These are phyloP conservation scores for Smithornis capensis DNA, from an alignment of 2,113 vertebrate genomes.

Conservation along the genomic window DNA sequence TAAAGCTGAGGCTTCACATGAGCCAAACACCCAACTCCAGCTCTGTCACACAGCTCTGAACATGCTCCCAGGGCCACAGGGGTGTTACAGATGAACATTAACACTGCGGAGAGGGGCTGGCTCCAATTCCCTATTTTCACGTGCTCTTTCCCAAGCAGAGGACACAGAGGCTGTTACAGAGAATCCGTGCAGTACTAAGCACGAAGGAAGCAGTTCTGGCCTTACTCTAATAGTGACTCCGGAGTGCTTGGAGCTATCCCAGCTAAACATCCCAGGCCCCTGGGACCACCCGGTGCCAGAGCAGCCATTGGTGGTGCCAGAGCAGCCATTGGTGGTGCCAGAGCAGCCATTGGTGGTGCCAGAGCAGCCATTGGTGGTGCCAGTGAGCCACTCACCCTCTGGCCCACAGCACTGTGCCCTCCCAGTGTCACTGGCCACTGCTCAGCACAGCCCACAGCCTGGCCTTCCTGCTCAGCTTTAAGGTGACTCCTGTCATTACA, in stretches of 20 bases:
- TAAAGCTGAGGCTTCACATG: rapidly evolving
- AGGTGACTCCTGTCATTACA: neutral
- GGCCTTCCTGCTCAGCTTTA: rapidly evolving
- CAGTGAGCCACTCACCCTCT: neutral
- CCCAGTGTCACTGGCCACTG: neutral
- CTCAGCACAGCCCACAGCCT: rapidly evolving
- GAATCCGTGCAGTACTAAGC: rapidly evolving
- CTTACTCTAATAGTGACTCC: neutral
- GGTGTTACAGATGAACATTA: neutral
- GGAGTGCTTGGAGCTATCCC: neutral
- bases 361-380: neutral
- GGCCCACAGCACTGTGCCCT: neutral
- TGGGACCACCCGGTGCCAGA: neutral
- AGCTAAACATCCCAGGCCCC: rapidly evolving
- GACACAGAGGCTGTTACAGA: neutral
- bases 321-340: neutral
- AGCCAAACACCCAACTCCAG: rapidly evolving
- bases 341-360: neutral
- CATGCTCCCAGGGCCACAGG: rapidly evolving
- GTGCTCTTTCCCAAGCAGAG: neutral
- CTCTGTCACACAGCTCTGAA: rapidly evolving
- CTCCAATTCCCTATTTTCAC: rapidly evolving
- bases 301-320: neutral
- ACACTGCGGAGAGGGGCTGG: neutral
- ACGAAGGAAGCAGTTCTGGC: neutral